phyloP scores from a whole-genome alignment of 2,113 vertebrate species.

The rat (Rattus norvegicus) region GRCr8 NC_086030.1:25336001-25336500 shows the following conservation, averaged over 20 bases:
- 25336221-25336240: slow-evolving; percentile 90
- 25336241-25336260: slow-evolving; percentile 93
- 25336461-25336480: accelerated
- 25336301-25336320: neutral
- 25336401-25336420: slow-evolving; percentile 92
- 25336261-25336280: slow-evolving; percentile 93
- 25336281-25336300: slow-evolving; percentile 84
- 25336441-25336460: slow-evolving; percentile 89
- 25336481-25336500: neutral
- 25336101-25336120: neutral
- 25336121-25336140: accelerated
- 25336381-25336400: slow-evolving; percentile 91
- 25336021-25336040: slow-evolving; percentile 30
- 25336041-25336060: neutral
- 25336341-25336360: neutral
- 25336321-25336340: neutral
- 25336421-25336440: slow-evolving; percentile 94
- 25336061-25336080: slow-evolving; percentile 66
- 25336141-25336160: accelerated
- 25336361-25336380: slow-evolving; percentile 89
- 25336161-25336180: slow-evolving; percentile 49
- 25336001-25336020: slow-evolving; percentile 72
- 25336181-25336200: slow-evolving; percentile 66
- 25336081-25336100: neutral
- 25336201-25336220: slow-evolving; percentile 86